Evolutionary conservation across 2,888 invertebrate genomes (phyloP), one percentile per base, ranked within the genome.

Genomic region (Stenodema calcarata): DNA sequence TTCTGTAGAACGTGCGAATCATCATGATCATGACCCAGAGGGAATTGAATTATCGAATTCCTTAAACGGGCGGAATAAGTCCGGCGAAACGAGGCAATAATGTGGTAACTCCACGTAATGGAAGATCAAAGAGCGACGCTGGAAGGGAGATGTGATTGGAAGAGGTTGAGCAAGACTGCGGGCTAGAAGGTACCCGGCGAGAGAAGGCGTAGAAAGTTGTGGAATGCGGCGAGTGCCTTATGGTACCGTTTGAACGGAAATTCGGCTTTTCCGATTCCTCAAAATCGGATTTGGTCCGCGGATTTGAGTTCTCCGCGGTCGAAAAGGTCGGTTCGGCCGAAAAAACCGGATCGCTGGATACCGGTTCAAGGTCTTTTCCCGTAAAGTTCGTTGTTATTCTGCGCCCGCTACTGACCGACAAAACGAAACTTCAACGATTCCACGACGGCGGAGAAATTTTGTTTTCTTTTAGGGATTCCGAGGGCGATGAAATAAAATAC

Each of bases 151-250:
- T 78, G 78, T 78, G 78, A 78, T 78, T 78, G 78, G 78, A 27
- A 44, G 76, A 76, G 78, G 78, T 78, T 78, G 78, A 44, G 78
- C 44, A 78, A 78, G 78, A 73, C 30, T 16, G 73, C 16, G 70
- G 70, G 12, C 27, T 27, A 14, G 75, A 30, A n/a, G 44, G 18
- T 27, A 44, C 41, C 41, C 41, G 23, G 14, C 78, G 41, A 41
- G 27, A 78, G 78, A 41, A 41, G 44, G 42, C 78, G 78, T 78
- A 80, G 80, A 80, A 80, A 80, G 80, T 80, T 80, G 78, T 54
- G 80, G 80, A 80, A 80, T 80, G 80, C 80, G 80, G 80, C 80
- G 54, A 50, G 80, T 80, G 80, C 80, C 80, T 80, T 80, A 80
- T 80, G 80, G 80, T 80, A 54, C 54, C 54, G 30, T 80, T 80